Percentiles rank a stretch among this genome's conserved stretches.
phyloP scores from a whole-genome alignment of 2,113 vertebrate species.

The Stigmatopora argus region DNA sequence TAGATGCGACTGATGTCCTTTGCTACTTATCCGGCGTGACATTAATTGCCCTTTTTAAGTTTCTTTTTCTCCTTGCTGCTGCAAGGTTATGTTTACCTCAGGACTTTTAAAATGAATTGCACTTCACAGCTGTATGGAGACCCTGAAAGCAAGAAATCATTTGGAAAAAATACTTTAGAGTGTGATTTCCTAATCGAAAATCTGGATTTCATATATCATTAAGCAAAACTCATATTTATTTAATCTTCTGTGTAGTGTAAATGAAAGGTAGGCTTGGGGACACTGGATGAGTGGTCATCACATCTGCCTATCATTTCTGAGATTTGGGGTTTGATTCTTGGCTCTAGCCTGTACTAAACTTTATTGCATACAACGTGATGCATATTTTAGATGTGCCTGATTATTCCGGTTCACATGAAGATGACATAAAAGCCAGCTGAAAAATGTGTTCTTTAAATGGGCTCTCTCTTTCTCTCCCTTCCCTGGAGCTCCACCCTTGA shows the following conservation, averaged over 20 bases:
- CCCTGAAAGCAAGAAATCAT: background rate
- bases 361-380: slow-evolving; percentile 2
- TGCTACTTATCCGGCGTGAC: too few species aligned
- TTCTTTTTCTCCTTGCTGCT: background rate
- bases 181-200: background rate
- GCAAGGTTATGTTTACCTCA: background rate
- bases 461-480: slow-evolving; percentile 27
- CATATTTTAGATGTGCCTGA: background rate
- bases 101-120: background rate
- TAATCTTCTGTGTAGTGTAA: too few species aligned
- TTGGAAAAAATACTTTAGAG: background rate
- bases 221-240: too few species aligned
- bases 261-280: too few species aligned
- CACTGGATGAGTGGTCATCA: too few species aligned
- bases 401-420: slow-evolving; percentile 3
- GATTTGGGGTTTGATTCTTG: too few species aligned
- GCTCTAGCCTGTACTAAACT: background rate
- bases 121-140: background rate
- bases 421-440: slow-evolving; percentile 11
- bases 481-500: slow-evolving; percentile 24
- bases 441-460: slow-evolving; percentile 3
- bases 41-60: too few species aligned
- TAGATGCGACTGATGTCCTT: background rate
- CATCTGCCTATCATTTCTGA: too few species aligned
- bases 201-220: too few species aligned